phyloP scores from a whole-genome alignment of 1,140 invertebrate species.

The Hyles euphorbiae region DNA sequence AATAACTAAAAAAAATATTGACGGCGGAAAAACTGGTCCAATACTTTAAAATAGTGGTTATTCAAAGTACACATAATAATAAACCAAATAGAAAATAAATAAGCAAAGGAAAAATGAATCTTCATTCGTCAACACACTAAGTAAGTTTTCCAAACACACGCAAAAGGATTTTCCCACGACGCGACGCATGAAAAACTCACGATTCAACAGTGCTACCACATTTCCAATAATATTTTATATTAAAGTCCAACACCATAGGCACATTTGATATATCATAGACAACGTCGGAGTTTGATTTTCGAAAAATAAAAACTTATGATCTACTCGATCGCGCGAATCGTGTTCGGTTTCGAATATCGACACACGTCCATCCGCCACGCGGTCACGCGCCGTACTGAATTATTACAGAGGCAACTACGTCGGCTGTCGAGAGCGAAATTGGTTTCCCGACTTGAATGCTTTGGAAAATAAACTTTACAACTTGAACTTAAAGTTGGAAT shows the following conservation, averaged over 20 bases:
- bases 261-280: background rate
- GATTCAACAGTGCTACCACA: conserved; percentile 18
- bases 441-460: conserved; percentile 36
- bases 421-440: conserved; percentile 59
- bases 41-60: too few species aligned
- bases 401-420: conserved; percentile 44
- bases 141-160: conserved; percentile 27
- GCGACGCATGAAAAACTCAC: conserved; percentile 17
- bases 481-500: conserved; percentile 27
- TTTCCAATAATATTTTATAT: conserved; percentile 11
- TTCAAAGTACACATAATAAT: too few species aligned
- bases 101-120: too few species aligned
- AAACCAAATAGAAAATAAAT: too few species aligned
- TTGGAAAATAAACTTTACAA: conserved; percentile 2
- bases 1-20: too few species aligned
- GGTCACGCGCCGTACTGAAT: conserved; percentile 62
- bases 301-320: conserved; percentile 21
- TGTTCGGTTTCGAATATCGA: background rate
- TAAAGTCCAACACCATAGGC: conserved; percentile 2
- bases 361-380: conserved; percentile 41
- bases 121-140: background rate
- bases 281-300: background rate
- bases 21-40: too few species aligned
- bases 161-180: conserved; percentile 17
- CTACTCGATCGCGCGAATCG: conserved; percentile 29